A percentile compares a stretch with the other conserved stretches of the same genome.
Conservation (phyloP, 2,888 invertebrate species). For the Ormyrus pomaceus region DNA sequence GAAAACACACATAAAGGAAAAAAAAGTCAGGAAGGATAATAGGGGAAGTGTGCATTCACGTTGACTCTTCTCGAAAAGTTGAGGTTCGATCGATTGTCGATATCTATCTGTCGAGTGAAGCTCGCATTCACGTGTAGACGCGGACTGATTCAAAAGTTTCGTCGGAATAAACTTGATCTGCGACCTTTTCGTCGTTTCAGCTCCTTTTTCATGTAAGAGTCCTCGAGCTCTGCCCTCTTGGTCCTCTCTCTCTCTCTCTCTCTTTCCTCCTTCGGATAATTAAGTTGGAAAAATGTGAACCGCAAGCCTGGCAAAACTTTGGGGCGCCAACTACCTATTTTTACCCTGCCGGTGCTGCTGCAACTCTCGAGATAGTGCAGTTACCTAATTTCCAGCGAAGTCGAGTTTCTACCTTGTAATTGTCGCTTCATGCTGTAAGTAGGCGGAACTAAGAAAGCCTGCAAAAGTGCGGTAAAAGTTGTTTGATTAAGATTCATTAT, state of each 20-base stretch:
- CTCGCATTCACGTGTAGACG: constrained; percentile 4
- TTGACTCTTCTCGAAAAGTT: constrained; percentile 31
- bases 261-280: constrained; percentile 65
- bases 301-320: constrained; percentile 52
- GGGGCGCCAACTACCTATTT: constrained; percentile 34
- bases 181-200: constrained; percentile 43
- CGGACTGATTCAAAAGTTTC: constrained; percentile 62
- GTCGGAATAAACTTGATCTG: constrained; percentile 34
- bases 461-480: too few relatives aligned
- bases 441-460: too few relatives aligned
- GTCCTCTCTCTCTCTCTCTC: constrained; percentile 17
- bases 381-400: too few relatives aligned
- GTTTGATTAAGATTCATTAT: too few relatives aligned
- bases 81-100: constrained; percentile 16
- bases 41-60: constrained; percentile 32
- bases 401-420: too few relatives aligned
- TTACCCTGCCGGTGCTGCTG: too few relatives aligned
- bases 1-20: neutral
- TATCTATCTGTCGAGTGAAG: neutral
- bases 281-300: constrained; percentile 70
- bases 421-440: too few relatives aligned
- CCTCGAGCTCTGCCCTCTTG: neutral
- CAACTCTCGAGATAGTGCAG: neutral
- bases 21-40: constrained; percentile 37
- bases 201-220: neutral